These are phyloP conservation scores for Tholera decimalis DNA, from an alignment of 2,888 invertebrate species.

Conservation along the genomic window DNA sequence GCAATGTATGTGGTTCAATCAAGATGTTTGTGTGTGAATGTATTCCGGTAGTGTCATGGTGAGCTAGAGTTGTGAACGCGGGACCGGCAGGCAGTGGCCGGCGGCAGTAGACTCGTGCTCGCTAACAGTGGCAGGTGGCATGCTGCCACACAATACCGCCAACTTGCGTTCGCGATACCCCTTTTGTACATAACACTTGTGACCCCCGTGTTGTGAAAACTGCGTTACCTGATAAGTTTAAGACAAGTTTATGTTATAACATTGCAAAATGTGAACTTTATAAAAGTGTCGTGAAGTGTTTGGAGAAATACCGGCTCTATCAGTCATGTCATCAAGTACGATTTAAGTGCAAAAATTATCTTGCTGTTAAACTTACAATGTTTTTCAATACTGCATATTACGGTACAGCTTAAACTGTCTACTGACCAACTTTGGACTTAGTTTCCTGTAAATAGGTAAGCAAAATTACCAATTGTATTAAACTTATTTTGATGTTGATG, in stretches of 20 bases:
- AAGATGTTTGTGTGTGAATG: constrained; percentile 22
- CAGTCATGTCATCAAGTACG: constrained; percentile 84
- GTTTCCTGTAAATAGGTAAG: constrained; percentile 70
- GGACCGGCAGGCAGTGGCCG: constrained; percentile 77
- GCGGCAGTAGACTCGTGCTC: constrained; percentile 88
- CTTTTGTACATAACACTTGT: constrained; percentile 88
- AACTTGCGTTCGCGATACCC: constrained; percentile 85
- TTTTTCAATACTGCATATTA: constrained; percentile 78
- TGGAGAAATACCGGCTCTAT: constrained; percentile 80
- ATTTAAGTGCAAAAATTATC: constrained; percentile 87
- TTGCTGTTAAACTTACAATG: constrained; percentile 78
- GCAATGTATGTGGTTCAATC: constrained; percentile 58
- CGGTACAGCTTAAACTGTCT: constrained; percentile 73
- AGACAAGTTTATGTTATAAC: constrained; percentile 67
- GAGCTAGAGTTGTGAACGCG: constrained; percentile 80
- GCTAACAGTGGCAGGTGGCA: constrained; percentile 86
- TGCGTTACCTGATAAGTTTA: constrained; percentile 65
- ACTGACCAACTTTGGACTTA: constrained; percentile 64
- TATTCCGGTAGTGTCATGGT: constrained; percentile 64
- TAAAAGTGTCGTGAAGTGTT: constrained; percentile 87
- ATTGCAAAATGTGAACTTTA: constrained; percentile 78
- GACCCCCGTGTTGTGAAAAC: constrained; percentile 68
- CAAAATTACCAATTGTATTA: constrained; percentile 18
- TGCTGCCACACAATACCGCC: constrained; percentile 73
- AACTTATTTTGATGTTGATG: constrained; percentile 45